Evolutionary conservation across 2,888 invertebrate species (phyloP).

Genomic region (Lasioglossum lativentre): DNA sequence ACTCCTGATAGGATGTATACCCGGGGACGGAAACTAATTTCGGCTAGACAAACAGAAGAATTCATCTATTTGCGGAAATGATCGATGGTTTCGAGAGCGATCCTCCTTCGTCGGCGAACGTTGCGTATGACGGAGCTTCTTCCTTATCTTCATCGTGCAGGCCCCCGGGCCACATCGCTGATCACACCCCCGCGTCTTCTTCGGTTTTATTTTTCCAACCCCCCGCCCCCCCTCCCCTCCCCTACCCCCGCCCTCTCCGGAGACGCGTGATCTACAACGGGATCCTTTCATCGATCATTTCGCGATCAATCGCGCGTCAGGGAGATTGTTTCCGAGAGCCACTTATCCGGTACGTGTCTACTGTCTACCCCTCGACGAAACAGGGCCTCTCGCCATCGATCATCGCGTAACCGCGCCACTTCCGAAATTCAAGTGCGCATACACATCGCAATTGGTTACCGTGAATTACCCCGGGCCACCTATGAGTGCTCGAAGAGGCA

Average conservation of each 20-base stretch:
- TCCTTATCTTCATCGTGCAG: slow-evolving; percentile 73
- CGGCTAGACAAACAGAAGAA: slow-evolving; percentile 67
- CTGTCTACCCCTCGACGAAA: slow-evolving; percentile 63
- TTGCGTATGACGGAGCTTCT: slow-evolving; percentile 38
- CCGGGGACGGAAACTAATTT: slow-evolving; percentile 65
- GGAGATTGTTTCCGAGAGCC: slow-evolving; percentile 71
- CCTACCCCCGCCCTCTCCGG: slow-evolving; percentile 25
- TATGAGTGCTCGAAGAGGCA: slow-evolving; percentile 67
- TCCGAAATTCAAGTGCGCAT: slow-evolving; percentile 69
- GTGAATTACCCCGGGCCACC: slow-evolving; percentile 65
- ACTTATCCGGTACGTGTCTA: slow-evolving; percentile 62
- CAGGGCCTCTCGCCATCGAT: slow-evolving; percentile 71
- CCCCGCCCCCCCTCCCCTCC: slow-evolving; percentile 26
- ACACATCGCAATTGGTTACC: slow-evolving; percentile 72
- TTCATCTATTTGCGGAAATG: slow-evolving; percentile 67
- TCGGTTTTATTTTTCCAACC: neutral
- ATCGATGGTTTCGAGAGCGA: slow-evolving; percentile 68
- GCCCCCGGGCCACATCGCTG: slow-evolving; percentile 35
- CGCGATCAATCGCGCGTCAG: slow-evolving; percentile 72
- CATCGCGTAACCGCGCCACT: slow-evolving; percentile 70
- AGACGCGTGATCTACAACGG: slow-evolving; percentile 39
- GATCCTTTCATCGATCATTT: slow-evolving; percentile 73
- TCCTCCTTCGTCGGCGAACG: slow-evolving; percentile 40
- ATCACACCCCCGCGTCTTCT: slow-evolving; percentile 61
- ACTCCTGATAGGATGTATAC: neutral